A percentile compares a stretch with the other conserved stretches of the same genome.
These are phyloP conservation scores for Albula glossodonta DNA, from an alignment of 2,113 vertebrate genomes.

Conservation along the genomic window DNA sequence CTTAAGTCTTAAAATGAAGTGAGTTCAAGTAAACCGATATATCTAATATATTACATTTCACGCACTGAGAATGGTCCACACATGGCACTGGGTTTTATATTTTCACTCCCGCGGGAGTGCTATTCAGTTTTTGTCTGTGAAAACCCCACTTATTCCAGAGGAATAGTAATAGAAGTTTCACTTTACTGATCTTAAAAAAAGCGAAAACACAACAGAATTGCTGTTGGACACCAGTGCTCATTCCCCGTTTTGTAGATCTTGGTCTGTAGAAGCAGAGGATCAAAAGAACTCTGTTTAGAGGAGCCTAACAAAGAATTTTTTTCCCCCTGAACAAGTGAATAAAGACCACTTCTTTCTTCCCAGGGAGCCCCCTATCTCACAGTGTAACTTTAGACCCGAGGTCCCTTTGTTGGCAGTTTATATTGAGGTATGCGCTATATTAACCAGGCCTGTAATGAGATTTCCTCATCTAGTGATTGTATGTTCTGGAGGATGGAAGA, in stretches of 20 bases:
- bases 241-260: background rate
- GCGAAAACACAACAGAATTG: background rate
- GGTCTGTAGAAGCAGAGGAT: background rate
- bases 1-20: background rate
- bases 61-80: background rate
- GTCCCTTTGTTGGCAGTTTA: background rate
- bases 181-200: background rate
- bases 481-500: background rate
- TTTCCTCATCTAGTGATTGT: background rate
- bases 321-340: background rate
- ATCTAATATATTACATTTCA: slow-evolving; percentile 6
- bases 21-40: background rate
- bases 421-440: slow-evolving; percentile 1
- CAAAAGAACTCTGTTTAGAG: background rate
- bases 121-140: background rate
- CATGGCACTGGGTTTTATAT: background rate
- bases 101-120: background rate
- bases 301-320: background rate
- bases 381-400: slow-evolving; percentile 3
- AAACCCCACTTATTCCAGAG: background rate
- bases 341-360: background rate
- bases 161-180: background rate
- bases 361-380: background rate
- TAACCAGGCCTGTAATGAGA: background rate
- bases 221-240: background rate